These are phyloP conservation scores for Potamilus streckersoni DNA, from an alignment of 1,140 invertebrate genomes.

Conservation along the genomic window DNA sequence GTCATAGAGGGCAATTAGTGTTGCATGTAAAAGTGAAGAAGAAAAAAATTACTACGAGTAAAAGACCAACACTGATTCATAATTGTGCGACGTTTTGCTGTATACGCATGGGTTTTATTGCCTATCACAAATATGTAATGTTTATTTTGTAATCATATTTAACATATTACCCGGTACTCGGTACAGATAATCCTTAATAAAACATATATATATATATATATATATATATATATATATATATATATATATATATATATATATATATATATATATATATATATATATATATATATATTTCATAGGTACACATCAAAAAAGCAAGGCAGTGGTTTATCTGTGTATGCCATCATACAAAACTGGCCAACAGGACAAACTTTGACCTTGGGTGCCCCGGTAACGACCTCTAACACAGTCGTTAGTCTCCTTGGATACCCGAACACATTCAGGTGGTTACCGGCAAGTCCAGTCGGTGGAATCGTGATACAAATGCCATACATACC, in stretches of 20 bases:
- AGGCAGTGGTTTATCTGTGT: slow-evolving; percentile 20
- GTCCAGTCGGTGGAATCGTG: slow-evolving; percentile 36
- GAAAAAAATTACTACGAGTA: too few species aligned
- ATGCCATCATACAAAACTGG: slow-evolving; percentile 51
- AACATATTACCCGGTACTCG: background rate
- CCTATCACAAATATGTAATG: too few species aligned
- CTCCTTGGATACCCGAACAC: slow-evolving; percentile 45
- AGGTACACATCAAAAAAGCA: slow-evolving; percentile 54
- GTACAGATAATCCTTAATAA: background rate
- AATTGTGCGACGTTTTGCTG: too few species aligned
- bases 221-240: too few species aligned
- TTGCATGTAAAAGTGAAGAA: too few species aligned
- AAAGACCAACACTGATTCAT: too few species aligned
- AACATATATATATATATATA: too few species aligned
- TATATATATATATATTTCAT: slow-evolving; percentile 48
- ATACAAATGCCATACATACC: too few species aligned
- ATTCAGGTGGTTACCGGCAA: slow-evolving; percentile 32
- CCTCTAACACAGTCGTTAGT: slow-evolving; percentile 35
- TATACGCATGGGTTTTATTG: too few species aligned
- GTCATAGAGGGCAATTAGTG: too few species aligned
- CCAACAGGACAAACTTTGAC: slow-evolving; percentile 35
- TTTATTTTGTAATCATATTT: background rate
- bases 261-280: too few species aligned
- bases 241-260: too few species aligned
- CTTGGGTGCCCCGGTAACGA: slow-evolving; percentile 37